These are phyloP conservation scores for Microplitis deprimator DNA, from an alignment of 2,888 invertebrate species.

Conservation along the genomic window DNA sequence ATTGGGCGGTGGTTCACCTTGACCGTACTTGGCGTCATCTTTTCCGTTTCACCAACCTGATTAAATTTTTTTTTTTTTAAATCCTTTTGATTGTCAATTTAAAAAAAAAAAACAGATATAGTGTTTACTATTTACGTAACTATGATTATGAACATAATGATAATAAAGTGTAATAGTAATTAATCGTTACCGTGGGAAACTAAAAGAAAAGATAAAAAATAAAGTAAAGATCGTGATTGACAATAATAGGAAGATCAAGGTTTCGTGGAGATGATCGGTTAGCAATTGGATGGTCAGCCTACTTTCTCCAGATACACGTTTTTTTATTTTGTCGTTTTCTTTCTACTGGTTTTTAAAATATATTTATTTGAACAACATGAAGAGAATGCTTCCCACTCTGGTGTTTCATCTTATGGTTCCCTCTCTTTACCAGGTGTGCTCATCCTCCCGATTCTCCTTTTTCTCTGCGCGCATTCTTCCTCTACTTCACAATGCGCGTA, in stretches of 20 bases:
- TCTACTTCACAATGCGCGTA: constrained; percentile 50
- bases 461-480: constrained; percentile 38
- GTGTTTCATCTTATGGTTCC: constrained; percentile 42
- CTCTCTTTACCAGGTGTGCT: constrained; percentile 40
- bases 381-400: constrained; percentile 13
- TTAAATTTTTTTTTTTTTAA: neutral
- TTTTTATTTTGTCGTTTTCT: constrained; percentile 51
- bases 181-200: neutral
- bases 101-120: no score
- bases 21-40: constrained; percentile 15
- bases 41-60: constrained; percentile 1
- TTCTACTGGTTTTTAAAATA: constrained; percentile 4
- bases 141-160: neutral
- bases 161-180: neutral
- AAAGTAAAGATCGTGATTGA: neutral
- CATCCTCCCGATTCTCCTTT: constrained; percentile 16
- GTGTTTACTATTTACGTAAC: neutral
- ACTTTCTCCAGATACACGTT: constrained; percentile 70
- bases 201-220: neutral
- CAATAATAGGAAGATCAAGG: neutral
- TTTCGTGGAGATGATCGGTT: constrained; percentile 29
- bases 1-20: constrained; percentile 16
- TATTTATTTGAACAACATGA: constrained; percentile 2
- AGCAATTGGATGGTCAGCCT: constrained; percentile 56
- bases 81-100: neutral